Conservation (phyloP, 2,888 invertebrate species). For the Tipula vernalis region DNA sequence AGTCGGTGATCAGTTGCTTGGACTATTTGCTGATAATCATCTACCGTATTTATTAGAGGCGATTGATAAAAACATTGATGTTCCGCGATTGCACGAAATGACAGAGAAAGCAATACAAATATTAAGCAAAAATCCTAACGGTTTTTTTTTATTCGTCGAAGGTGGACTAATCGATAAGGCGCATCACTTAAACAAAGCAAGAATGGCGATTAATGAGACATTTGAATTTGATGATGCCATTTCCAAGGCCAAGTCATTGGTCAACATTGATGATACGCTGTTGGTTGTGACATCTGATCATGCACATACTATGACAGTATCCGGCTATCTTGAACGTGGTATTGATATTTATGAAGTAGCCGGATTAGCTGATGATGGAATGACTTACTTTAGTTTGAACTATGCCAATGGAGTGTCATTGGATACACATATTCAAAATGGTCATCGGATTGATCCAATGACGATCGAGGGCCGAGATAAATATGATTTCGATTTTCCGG, state of each 20-base stretch:
- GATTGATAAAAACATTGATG: constrained; percentile 16
- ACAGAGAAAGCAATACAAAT: constrained; percentile 61
- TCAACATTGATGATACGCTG: constrained; percentile 56
- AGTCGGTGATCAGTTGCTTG: constrained; percentile 45
- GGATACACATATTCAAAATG: constrained; percentile 14
- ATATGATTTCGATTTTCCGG: constrained; percentile 38
- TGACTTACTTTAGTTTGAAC: constrained; percentile 51
- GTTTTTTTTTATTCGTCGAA: constrained; percentile 69
- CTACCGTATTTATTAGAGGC: constrained; percentile 56
- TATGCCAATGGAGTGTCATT: constrained; percentile 67
- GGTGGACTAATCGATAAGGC: constrained; percentile 38
- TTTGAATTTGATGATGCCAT: constrained; percentile 43
- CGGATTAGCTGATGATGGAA: constrained; percentile 35
- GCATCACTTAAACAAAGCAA: constrained; percentile 29
- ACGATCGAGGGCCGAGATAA: constrained; percentile 17
- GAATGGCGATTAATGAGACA: constrained; percentile 31
- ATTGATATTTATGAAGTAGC: constrained; percentile 25
- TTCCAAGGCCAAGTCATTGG: constrained; percentile 53
- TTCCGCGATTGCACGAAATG: constrained; percentile 69
- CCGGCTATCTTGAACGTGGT: constrained; percentile 44
- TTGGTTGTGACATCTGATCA: constrained; percentile 77
- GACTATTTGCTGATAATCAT: constrained; percentile 52
- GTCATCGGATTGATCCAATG: constrained; percentile 26
- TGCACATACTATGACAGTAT: constrained; percentile 60
- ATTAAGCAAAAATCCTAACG: constrained; percentile 45